Evolutionary conservation across 2,888 invertebrate species (phyloP), one percentile per base, ranked within the genome.

Genomic region (Cistogaster globosa): DNA sequence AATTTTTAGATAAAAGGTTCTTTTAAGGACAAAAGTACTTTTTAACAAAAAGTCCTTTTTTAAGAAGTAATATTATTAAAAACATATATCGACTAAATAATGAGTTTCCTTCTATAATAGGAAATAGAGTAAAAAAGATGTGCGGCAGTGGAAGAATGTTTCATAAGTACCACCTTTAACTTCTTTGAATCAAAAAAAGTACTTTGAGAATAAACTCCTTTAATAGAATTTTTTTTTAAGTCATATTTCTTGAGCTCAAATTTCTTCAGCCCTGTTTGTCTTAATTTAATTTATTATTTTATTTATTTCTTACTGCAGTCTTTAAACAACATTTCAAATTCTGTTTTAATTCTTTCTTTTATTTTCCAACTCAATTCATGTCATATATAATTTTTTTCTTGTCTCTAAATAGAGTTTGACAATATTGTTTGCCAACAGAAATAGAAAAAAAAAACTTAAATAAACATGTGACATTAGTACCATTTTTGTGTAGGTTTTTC

Each of bases 401-500:
- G 55, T 20, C 32, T 71, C 71, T 63, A 45, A 63, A 71, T 69
- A 32, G 63, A 71, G 16, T 78, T 63, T 78, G 69, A 78, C 78
- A 78, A 78, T 63, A 78, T 71, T 71, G 60, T 62, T 78, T 8
- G 62, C 20, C 53, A 62, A 11, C 26, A 48, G n/a, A n/a, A 26
- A n/a, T 32, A 6, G 32, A 32, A 2, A 32, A 48, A 12, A 57
- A 57, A 7, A 67, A 67, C 20, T 63, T 58, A 63, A 74, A 67
- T 48, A 74, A 80, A 62, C 67, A 74, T 79, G 57, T 79, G 79
- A 74, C 79, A 83, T 69, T 51, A 79, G 69, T 63, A 75, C 69
- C 79, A 67, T 68, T 68, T 84, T 81, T 77, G 84, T 84, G 84
- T 84, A 80, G 84, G 84, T 72, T 84, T 79, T 26, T 32, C 18